Evolutionary conservation across 1,140 invertebrate species (phyloP).

Genomic region (Brachionus manjavacas): DNA sequence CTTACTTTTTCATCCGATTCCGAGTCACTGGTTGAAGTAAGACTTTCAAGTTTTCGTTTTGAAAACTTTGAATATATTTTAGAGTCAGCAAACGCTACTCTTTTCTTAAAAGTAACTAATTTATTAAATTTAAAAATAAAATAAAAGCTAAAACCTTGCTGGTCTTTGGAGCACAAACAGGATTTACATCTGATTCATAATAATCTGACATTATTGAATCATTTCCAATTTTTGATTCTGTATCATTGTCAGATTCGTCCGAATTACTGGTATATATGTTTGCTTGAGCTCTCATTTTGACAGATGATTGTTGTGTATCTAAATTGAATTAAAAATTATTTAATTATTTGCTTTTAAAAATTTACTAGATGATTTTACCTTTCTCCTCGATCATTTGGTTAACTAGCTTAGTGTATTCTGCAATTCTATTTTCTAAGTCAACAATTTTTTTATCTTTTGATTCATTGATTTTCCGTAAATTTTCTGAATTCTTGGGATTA

Average conservation of each 20-base stretch:
- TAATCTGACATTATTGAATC: neutral
- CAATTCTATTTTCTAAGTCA: neutral
- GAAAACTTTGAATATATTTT: neutral
- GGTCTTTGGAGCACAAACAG: neutral
- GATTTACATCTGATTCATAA: neutral
- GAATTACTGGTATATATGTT: neutral
- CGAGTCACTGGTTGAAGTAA: neutral
- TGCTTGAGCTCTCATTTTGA: neutral
- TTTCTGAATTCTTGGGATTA: neutral
- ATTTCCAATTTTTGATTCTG: neutral
- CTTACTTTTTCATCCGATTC: neutral
- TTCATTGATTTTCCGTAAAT: neutral
- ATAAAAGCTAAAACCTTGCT: neutral
- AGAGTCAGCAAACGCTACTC: neutral
- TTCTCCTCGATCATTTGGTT: neutral
- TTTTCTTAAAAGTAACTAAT: neutral
- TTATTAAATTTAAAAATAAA: neutral
- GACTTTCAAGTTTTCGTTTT: neutral
- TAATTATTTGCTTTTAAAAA: neutral
- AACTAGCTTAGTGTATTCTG: neutral
- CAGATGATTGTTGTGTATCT: neutral
- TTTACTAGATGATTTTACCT: neutral
- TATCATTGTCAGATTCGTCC: neutral
- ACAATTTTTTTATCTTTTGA: neutral
- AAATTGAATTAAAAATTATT: neutral